Conservation (phyloP, 1,140 invertebrate species). For the Zaprionus taronus region DNA sequence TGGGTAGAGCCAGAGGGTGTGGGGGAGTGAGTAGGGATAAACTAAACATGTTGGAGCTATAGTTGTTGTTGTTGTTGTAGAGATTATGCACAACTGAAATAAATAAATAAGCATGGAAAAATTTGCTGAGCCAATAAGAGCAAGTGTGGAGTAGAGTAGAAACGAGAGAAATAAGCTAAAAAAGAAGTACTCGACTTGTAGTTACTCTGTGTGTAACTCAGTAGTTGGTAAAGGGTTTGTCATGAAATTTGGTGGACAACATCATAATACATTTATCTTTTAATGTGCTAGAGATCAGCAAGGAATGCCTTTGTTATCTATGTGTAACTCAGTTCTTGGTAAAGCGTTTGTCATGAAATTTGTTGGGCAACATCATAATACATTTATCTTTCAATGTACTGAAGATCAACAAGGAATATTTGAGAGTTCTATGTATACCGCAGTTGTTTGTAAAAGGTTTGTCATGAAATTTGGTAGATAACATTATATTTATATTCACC, state of each 20-base stretch:
- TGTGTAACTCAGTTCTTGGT: too few relatives aligned
- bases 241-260: neutral
- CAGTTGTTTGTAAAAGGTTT: too few relatives aligned
- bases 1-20: neutral
- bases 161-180: neutral
- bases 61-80: conserved; percentile 18
- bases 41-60: conserved; percentile 24
- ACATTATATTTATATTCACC: too few relatives aligned
- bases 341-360: too few relatives aligned
- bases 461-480: too few relatives aligned
- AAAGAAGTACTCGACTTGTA: neutral
- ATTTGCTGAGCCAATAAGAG: conserved; percentile 16
- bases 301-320: too few relatives aligned
- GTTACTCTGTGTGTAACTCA: neutral
- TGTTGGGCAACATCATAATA: too few relatives aligned
- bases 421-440: too few relatives aligned
- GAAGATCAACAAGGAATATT: neutral
- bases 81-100: conserved; percentile 31
- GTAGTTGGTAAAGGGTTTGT: neutral
- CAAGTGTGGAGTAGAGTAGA: neutral
- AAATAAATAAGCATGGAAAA: conserved; percentile 41
- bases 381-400: neutral
- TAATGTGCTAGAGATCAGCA: neutral
- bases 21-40: neutral
- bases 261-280: neutral